Evolutionary conservation across 2,888 invertebrate genomes (phyloP), one percentile per base, ranked within the genome.

Genomic region (Mimumesa dahlbomi): DNA sequence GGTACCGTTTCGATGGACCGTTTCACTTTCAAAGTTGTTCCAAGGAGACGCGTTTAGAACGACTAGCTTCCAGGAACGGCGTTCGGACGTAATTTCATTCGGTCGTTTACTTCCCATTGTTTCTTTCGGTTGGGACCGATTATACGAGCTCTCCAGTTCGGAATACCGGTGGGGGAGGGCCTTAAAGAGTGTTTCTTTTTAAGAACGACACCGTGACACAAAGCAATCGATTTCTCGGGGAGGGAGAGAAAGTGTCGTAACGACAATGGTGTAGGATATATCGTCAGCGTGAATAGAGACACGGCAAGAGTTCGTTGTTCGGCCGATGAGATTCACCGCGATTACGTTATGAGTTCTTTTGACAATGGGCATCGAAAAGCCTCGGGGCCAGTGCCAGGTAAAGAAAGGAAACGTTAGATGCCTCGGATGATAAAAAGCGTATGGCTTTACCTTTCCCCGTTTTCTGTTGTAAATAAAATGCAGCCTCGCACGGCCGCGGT

Each of bases 11-110:
- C 70, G 46, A 57, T 61, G 73, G 75, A 81, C 79, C 81, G 81
- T 85, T 86, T 83, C 86, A 86, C 86, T 86, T 82, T 86, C 78
- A 71, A 77, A 50, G 22, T 38, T 21, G 61, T 21, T 34, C 25
- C 19, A 2, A 25, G 48, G 6, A 18, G n/a, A 13, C 25, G 38
- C 42, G 45, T 31, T n/a, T n/a, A 38, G 6, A 19, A 19, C 19
- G 13, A n/a, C 11, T 16, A 7, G 43, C 13, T 21, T 49, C 4
- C 2, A n/a, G 13, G 21, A n/a, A 9, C 13, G 11, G 6, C 5
- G 7, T 0, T 22, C 25, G n/a, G 5, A 9, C 31, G 62, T 34
- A 31, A 45, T 45, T 54, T 40, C 22, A 11, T 61, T 64, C 22
- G 36, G 40, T 62, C 62, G 71, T 70, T 70, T 70, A 70, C 71